phyloP scores from a whole-genome alignment of 2,113 vertebrate genomes.

The Cardinalis cardinalis region DNA sequence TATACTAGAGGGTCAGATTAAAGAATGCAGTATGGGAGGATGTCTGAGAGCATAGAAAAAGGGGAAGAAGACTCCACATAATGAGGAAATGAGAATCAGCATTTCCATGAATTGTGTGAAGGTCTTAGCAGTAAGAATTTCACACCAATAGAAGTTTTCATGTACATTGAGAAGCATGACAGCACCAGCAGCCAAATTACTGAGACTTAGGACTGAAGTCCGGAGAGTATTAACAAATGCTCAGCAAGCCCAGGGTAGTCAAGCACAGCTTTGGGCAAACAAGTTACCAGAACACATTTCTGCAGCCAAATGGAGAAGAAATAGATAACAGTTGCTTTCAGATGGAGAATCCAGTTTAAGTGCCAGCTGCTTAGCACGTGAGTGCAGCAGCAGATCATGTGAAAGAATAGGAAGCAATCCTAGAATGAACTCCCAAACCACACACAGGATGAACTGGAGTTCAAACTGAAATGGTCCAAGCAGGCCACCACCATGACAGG shows the following conservation, averaged over 20 bases:
- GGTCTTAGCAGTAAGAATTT: not conserved
- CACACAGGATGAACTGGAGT: not conserved
- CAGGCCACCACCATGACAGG: conserved; percentile 10
- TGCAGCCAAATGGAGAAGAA: not conserved
- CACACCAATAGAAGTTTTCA: not conserved
- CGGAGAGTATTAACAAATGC: not conserved
- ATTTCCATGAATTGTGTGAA: not conserved
- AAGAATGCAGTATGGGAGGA: not conserved
- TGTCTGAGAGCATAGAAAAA: not conserved
- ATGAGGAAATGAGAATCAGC: not conserved
- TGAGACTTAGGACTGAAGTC: not conserved
- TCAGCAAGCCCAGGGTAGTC: not conserved
- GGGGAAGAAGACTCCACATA: not conserved
- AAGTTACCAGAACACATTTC: not conserved
- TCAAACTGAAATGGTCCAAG: not conserved
- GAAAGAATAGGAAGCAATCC: not conserved
- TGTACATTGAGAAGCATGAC: not conserved
- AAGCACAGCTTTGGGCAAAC: not conserved
- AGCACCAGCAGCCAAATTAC: not conserved
- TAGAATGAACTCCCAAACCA: not conserved
- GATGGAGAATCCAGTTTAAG: not conserved
- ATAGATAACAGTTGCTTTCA: not conserved
- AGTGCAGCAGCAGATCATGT: not conserved
- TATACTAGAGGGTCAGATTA: not conserved
- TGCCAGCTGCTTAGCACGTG: not conserved